Evolutionary conservation across 2,797 vertebrate species (phyloP), one percentile per base, ranked within the genome.

Genomic region (Chromis chromis): DNA sequence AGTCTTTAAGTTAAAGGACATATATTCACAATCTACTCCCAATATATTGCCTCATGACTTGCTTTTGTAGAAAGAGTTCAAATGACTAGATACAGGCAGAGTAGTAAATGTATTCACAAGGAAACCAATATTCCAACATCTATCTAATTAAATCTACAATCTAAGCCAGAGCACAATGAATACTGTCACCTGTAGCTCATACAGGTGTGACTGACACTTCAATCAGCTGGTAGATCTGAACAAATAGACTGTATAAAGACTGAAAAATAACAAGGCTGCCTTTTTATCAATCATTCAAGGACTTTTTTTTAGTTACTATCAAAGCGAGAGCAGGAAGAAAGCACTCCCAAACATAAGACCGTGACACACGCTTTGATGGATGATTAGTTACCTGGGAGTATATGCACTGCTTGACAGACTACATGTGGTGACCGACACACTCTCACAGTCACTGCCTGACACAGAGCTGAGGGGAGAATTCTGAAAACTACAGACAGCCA

Each of bases 401-500:
- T 95, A 96, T 76, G 95, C 89, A 94, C 96, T 97, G 94, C 96
- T 97, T 74, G 96, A 96, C 85, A 97, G 96, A 95, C 96, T 97
- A 96, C 96, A 97, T 87, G 96, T 96, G 92, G 96, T 97, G 93
- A 97, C 96, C 89, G 96, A 97, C 89, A 96, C 96, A 94, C 95
- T 96, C 78, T 96, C 96, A 95, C 94, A 96, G 94, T 97, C 96
- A 96, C 96, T 97, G 95, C 95, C 96, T 95, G 94, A 96, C 92
- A 94, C 92, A 93, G 96, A 97, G 94, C 95, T 96, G 94, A 95
- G 94, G 86, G 95, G 96, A 69, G 96, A 97, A 89, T 90, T 95
- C 92, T 94, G 96, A 91, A 95, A 96, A 95, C 95, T 96, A 93
- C 88, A 94, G 93, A 94, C 63, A 91, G 94, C 89, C 92, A 81